Base-by-base conservation (phyloP, 37 sponge, comb jelly and placozoan species). In the Halichondria panicea region DNA sequence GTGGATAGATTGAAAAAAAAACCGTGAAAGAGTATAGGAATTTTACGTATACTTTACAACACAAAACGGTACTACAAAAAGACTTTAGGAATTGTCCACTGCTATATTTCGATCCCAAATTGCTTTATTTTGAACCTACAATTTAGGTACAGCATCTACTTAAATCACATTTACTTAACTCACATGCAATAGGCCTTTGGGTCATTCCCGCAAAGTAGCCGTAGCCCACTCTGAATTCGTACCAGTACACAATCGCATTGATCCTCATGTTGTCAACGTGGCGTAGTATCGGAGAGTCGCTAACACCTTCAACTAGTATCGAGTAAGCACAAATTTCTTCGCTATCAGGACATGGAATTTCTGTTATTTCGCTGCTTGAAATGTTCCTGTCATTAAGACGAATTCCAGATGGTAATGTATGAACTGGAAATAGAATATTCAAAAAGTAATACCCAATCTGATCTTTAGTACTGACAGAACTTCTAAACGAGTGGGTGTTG, bases 121-220 rank as follows among this genome's bases (percentile, higher is more conserved):
- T n/a, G n/a, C n/a, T n/a, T n/a, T n/a, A n/a, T n/a, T n/a, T n/a
- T n/a, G n/a, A n/a, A n/a, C n/a, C n/a, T n/a, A n/a, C n/a, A n/a
- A n/a, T n/a, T n/a, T n/a, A n/a, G n/a, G n/a, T n/a, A n/a, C n/a
- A n/a, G n/a, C n/a, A n/a, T n/a, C n/a, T n/a, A n/a, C n/a, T n/a
- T n/a, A n/a, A n/a, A n/a, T n/a, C n/a, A n/a, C n/a, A n/a, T n/a
- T n/a, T n/a, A n/a, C n/a, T n/a, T n/a, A n/a, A n/a, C n/a, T n/a
- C n/a, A n/a, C n/a, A n/a, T 54, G 85, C 71, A 45, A 84, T 52
- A n/a, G 85, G 72, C 22, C 53, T 61, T 48, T 76, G 70, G 0
- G 25, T 71, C 37, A 77, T 64, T 60, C 85, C 85, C 30, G 71
- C 78, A 65, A 71, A 57, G 54, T 77, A 84, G 1, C 85, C 85